A percentile compares a stretch with the other conserved stretches of the same genome.
phyloP scores from a whole-genome alignment of 2,113 vertebrate genomes.

The Camelus dromedarius region DNA sequence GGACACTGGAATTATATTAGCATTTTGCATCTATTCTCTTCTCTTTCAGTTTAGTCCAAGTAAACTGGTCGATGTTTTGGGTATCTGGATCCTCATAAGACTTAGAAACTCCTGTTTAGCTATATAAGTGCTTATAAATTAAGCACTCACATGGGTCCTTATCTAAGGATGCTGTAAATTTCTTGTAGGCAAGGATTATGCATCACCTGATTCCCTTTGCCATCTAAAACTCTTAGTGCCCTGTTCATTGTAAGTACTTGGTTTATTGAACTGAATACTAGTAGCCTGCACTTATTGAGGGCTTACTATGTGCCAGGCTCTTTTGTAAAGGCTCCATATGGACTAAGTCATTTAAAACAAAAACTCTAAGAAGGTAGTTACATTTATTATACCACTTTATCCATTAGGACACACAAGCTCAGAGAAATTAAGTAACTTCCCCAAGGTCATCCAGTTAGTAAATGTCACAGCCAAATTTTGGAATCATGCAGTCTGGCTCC shows the following conservation, averaged over 20 bases:
- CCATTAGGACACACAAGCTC: not conserved
- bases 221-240: not conserved
- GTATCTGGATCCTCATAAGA: not conserved
- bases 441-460: not conserved
- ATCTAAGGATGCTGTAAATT: not conserved
- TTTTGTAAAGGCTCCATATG: not conserved
- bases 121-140: not conserved
- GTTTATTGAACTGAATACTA: slow-evolving; percentile 27
- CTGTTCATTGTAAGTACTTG: not conserved
- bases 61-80: not conserved
- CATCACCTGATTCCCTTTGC: not conserved
- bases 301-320: not conserved
- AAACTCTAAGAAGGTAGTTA: not conserved
- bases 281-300: not conserved
- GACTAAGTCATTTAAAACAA: slow-evolving; percentile 4
- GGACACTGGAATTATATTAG: not conserved
- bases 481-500: not conserved
- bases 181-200: not conserved
- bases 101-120: not conserved
- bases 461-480: not conserved
- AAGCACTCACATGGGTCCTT: not conserved
- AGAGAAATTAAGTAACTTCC: slow-evolving; percentile 27
- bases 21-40: not conserved
- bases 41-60: not conserved
- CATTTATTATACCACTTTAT: not conserved